Evolutionary conservation across 1,140 invertebrate genomes (phyloP).

Genomic region (Drosophila sechellia): DNA sequence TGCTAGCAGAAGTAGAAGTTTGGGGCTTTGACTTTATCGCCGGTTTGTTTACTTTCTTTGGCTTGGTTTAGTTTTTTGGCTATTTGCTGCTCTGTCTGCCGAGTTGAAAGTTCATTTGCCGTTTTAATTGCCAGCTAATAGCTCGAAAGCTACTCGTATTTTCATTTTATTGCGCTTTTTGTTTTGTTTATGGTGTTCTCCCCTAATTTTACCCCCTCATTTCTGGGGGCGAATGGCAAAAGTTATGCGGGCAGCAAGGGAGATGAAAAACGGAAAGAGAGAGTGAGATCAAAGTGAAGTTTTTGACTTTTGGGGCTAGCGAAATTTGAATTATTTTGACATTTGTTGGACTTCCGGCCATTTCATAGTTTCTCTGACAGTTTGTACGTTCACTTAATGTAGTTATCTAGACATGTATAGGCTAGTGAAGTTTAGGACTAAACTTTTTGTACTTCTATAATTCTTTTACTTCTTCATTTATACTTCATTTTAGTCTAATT

Average conservation of each 20-base stretch:
- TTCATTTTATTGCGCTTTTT: conserved; percentile 47
- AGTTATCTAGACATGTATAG: background rate
- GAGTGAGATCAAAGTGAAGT: conserved; percentile 15
- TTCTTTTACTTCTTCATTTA: no score
- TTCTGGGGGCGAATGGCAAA: conserved; percentile 42
- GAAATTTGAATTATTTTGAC: conserved; percentile 19
- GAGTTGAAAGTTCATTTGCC: conserved; percentile 79
- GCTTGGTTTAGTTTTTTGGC: conserved; percentile 62
- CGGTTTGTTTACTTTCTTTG: conserved; percentile 73
- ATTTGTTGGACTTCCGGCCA: background rate
- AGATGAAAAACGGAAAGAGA: conserved; percentile 20
- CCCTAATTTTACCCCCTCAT: conserved; percentile 4
- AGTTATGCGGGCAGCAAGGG: conserved; percentile 32
- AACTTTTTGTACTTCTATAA: no score
- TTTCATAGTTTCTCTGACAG: background rate
- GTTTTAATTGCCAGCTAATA: conserved; percentile 81
- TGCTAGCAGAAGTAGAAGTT: conserved; percentile 1
- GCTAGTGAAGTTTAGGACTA: no score
- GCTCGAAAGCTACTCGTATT: conserved; percentile 71
- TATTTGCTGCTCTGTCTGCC: conserved; percentile 23
- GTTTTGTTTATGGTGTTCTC: conserved; percentile 20
- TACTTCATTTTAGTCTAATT: no score
- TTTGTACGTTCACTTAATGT: background rate
- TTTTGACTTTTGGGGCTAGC: background rate
- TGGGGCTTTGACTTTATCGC: conserved; percentile 56